Percentiles rank a stretch among this genome's conserved stretches.
These are phyloP conservation scores for Nomada fabriciana DNA, from an alignment of 2,888 invertebrate genomes.

Conservation along the genomic window DNA sequence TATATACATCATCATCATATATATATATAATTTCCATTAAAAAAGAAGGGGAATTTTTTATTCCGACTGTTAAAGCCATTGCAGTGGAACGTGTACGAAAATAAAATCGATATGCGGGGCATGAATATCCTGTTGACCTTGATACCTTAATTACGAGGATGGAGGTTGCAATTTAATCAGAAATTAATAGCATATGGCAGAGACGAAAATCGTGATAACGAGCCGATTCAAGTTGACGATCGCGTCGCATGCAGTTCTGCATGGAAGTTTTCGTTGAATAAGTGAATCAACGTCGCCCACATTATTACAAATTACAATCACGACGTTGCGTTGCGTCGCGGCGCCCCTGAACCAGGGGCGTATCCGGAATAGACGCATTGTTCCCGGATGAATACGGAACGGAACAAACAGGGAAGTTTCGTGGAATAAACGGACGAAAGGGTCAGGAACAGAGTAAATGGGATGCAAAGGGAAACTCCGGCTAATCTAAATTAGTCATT, in stretches of 20 bases:
- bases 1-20: too few species aligned
- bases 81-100: too few species aligned
- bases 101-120: too few species aligned
- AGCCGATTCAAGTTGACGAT: constrained; percentile 3
- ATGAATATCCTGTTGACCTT: not conserved
- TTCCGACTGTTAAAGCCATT: too few species aligned
- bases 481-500: too few species aligned
- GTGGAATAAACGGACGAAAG: not conserved
- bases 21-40: too few species aligned
- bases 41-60: too few species aligned
- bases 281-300: not conserved
- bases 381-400: not conserved
- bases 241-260: not conserved
- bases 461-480: not conserved
- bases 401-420: not conserved
- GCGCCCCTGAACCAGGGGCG: too few species aligned
- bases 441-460: not conserved
- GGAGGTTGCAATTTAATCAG: not conserved
- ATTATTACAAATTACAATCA: not conserved
- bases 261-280: not conserved
- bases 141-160: not conserved
- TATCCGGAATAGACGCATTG: not conserved
- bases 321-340: not conserved
- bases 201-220: not conserved
- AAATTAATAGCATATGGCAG: not conserved